phyloP scores from a whole-genome alignment of 2,888 invertebrate species.

The Acanthosepion pharaonis region DNA sequence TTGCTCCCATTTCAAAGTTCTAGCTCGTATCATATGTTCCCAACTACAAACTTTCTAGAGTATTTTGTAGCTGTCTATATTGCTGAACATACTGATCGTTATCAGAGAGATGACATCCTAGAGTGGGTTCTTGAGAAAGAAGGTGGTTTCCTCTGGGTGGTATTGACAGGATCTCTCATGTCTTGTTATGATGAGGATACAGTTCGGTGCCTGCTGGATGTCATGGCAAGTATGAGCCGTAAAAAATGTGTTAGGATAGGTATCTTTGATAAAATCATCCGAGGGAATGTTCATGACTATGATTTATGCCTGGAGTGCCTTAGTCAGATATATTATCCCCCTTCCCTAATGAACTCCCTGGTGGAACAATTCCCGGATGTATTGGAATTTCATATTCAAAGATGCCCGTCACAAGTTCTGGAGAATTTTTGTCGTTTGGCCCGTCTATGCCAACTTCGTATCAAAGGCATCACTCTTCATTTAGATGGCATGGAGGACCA shows the following conservation, averaged over 20 bases:
- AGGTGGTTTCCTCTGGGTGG: conserved; percentile 35
- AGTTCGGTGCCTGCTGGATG: not conserved
- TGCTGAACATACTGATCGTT: conserved; percentile 36
- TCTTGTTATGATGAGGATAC: conserved; percentile 39
- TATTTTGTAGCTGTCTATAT: conserved; percentile 47
- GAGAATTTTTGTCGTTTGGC: conserved; percentile 43
- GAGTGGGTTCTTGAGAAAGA: conserved; percentile 5
- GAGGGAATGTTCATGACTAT: conserved; percentile 44
- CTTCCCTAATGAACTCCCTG: conserved; percentile 34
- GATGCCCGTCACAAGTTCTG: conserved; percentile 39
- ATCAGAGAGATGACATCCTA: not conserved
- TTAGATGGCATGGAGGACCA: conserved; percentile 46
- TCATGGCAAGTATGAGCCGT: conserved; percentile 14
- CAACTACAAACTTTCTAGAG: conserved; percentile 35
- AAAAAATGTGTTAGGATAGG: conserved; percentile 44
- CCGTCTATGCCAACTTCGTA: not conserved
- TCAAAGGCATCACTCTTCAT: conserved; percentile 45
- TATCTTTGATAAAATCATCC: conserved; percentile 45
- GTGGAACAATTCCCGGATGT: conserved; percentile 46
- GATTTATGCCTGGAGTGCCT: conserved; percentile 46
- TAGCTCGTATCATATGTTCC: conserved; percentile 36
- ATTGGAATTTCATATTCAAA: conserved; percentile 41
- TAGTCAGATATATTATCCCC: conserved; percentile 42
- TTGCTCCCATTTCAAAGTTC: conserved; percentile 43
- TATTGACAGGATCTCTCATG: conserved; percentile 41